Conservation (phyloP, 2,113 vertebrate species). For the Cairina moschata region DNA sequence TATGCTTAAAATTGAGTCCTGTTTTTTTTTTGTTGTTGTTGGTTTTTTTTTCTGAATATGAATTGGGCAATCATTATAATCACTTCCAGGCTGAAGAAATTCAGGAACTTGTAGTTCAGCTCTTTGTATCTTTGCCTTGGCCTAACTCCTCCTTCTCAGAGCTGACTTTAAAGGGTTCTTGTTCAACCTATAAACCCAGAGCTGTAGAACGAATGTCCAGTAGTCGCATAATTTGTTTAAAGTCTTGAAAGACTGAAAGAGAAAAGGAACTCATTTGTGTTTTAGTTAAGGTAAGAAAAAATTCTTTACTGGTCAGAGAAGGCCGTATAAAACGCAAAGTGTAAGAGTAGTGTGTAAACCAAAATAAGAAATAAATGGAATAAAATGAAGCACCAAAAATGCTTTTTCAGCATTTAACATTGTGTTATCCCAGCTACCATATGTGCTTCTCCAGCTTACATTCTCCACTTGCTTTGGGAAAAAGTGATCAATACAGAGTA, state of each 20-base stretch:
- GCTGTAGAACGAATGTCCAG: neutral
- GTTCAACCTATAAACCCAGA: neutral
- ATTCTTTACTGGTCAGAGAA: neutral
- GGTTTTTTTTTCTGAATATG: neutral
- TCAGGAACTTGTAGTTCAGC: neutral
- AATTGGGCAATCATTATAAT: neutral
- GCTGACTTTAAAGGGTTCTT: neutral
- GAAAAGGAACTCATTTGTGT: neutral
- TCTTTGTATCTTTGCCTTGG: neutral
- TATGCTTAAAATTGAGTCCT: neutral
- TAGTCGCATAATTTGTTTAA: neutral
- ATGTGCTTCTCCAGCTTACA: neutral
- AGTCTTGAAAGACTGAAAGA: neutral
- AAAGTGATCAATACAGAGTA: neutral
- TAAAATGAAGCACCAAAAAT: neutral
- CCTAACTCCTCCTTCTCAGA: neutral
- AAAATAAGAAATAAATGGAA: neutral
- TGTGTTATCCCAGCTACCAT: neutral
- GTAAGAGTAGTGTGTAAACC: neutral
- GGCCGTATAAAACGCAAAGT: neutral
- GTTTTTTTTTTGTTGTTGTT: constrained; percentile 28
- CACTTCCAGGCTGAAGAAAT: neutral
- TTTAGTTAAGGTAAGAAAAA: neutral
- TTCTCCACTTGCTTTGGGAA: neutral
- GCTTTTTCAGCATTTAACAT: neutral